phyloP scores from a whole-genome alignment of 2,888 invertebrate species.

The Apomyelois bistriatella region DNA sequence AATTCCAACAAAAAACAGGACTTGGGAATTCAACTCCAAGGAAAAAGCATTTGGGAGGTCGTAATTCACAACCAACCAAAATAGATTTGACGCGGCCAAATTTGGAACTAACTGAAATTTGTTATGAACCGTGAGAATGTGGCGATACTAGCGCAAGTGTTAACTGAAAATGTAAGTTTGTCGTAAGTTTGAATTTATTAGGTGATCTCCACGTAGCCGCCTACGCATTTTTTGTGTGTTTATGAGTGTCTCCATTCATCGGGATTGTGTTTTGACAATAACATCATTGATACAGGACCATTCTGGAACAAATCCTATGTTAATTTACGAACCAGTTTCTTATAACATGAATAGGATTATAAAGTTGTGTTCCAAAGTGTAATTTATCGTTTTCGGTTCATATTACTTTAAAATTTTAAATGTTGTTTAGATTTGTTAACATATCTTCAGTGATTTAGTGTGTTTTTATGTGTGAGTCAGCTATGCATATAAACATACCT shows the following conservation, averaged over 20 bases:
- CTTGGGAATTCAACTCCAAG: slow-evolving; percentile 16
- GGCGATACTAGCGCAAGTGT: slow-evolving; percentile 10
- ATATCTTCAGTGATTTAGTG: too few relatives aligned
- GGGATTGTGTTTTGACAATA: slow-evolving; percentile 14
- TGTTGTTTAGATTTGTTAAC: not conserved
- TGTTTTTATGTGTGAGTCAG: too few relatives aligned
- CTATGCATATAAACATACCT: too few relatives aligned
- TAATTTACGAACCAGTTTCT: slow-evolving; percentile 8
- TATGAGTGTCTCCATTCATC: slow-evolving; percentile 15
- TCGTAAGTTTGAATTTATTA: slow-evolving; percentile 6
- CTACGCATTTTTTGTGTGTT: slow-evolving; percentile 13
- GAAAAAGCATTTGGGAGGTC: slow-evolving; percentile 12
- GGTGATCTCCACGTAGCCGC: slow-evolving; percentile 7
- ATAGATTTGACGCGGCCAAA: slow-evolving; percentile 7
- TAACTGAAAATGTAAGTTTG: slow-evolving; percentile 6
- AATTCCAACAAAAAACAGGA: slow-evolving; percentile 8
- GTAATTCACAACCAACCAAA: slow-evolving; percentile 16
- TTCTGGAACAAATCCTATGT: slow-evolving; percentile 6
- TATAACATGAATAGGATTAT: not conserved
- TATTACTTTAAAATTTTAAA: not conserved
- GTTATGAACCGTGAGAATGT: not conserved
- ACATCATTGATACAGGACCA: slow-evolving; percentile 10
- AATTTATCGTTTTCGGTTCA: slow-evolving; percentile 1
- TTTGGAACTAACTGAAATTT: slow-evolving; percentile 4
- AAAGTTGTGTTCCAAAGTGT: not conserved